phyloP scores from a whole-genome alignment of 2,797 vertebrate species.

The Buphagus erythrorhynchus region DNA sequence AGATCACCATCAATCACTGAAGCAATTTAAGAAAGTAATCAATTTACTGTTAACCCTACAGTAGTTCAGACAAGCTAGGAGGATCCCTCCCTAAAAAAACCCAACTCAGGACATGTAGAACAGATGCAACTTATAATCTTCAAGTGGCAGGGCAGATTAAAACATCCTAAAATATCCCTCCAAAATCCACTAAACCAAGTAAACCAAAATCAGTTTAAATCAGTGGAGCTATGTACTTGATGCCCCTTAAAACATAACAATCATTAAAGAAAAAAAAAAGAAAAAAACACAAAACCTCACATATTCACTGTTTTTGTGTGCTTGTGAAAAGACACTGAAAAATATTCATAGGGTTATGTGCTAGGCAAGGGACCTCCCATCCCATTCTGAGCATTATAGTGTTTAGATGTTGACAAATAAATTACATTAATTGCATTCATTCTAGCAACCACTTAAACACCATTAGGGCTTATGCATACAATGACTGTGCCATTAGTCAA shows the following conservation, averaged over 20 bases:
- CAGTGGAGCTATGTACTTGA: background rate
- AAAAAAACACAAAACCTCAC: rapidly evolving
- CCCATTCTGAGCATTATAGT: background rate
- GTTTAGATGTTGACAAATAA: constrained; percentile 58
- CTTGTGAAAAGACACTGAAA: background rate
- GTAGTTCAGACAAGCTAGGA: background rate
- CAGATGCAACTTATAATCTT: background rate
- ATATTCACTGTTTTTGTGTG: background rate
- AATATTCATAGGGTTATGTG: background rate
- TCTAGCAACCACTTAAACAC: constrained; percentile 58
- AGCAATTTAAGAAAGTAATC: background rate
- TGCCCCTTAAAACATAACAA: background rate
- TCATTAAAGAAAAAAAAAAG: background rate
- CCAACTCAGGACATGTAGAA: background rate
- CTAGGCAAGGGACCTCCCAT: constrained; percentile 17
- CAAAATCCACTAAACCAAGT: background rate
- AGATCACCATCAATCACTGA: background rate
- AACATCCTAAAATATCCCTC: background rate
- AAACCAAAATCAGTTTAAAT: background rate
- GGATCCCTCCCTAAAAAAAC: background rate
- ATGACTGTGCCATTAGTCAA: constrained; percentile 55
- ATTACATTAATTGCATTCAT: constrained; percentile 59
- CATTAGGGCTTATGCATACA: constrained; percentile 53
- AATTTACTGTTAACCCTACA: background rate
- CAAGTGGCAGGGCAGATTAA: background rate